These are phyloP conservation scores for Morus bassanus DNA, from an alignment of 2,797 vertebrate species.

Conservation along the genomic window DNA sequence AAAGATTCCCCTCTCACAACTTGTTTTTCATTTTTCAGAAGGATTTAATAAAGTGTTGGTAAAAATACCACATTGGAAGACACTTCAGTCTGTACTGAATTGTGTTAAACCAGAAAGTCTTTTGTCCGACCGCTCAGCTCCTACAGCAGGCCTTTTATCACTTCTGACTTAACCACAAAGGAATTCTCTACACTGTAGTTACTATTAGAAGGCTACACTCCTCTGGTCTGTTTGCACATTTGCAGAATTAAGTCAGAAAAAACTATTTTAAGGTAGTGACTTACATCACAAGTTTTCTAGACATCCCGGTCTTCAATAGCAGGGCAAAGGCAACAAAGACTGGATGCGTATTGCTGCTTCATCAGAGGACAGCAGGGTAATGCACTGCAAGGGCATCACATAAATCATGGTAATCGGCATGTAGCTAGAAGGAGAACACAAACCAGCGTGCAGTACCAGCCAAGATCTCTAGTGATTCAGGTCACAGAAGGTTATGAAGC, in stretches of 20 bases:
- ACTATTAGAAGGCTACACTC: not conserved
- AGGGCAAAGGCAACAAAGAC: not conserved
- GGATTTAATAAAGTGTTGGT: not conserved
- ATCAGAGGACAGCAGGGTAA: not conserved
- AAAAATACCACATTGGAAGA: not conserved
- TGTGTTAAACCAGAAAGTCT: not conserved
- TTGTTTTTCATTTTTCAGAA: not conserved
- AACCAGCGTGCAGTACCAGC: not conserved
- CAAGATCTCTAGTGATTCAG: not conserved
- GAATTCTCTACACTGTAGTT: not conserved
- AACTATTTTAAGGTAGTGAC: not conserved
- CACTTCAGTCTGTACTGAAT: not conserved
- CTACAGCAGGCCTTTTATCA: not conserved
- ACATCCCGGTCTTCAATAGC: not conserved
- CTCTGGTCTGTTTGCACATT: not conserved
- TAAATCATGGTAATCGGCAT: not conserved
- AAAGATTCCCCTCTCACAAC: not conserved
- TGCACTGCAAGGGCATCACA: not conserved
- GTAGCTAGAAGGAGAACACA: not conserved
- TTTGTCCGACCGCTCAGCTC: not conserved
- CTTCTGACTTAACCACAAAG: not conserved
- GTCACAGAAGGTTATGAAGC: not conserved
- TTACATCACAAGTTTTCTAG: not conserved
- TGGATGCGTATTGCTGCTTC: not conserved
- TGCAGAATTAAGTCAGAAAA: not conserved